A percentile compares a stretch with the other conserved stretches of the same genome.
Conservation (phyloP, 1,140 invertebrate genomes). For the Hirudo medicinalis region DNA sequence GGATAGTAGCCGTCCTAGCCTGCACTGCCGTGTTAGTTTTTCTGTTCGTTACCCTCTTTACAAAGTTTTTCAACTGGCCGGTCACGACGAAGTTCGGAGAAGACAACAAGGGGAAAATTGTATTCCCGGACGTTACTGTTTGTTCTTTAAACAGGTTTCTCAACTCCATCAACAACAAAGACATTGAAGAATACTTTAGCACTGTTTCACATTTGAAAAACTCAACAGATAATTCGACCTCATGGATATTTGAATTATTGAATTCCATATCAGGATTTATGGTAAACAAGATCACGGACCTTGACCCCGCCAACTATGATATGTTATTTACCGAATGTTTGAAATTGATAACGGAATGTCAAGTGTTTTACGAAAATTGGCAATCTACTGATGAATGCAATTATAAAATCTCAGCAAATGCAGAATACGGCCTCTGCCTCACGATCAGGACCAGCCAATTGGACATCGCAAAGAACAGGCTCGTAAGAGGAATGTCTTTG, state of each 20-base stretch:
- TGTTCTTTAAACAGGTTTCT: background rate
- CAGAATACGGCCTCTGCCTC: background rate
- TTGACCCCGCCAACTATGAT: too few relatives aligned
- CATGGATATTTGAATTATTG: too few relatives aligned
- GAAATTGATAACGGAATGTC: too few relatives aligned
- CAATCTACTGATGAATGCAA: too few relatives aligned
- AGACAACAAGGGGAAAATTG: background rate
- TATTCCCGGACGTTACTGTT: conserved; percentile 9
- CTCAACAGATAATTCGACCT: too few relatives aligned
- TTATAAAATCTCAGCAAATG: background rate
- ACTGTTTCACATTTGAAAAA: too few relatives aligned
- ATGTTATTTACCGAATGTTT: too few relatives aligned
- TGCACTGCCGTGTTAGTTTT: background rate
- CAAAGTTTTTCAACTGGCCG: conserved; percentile 8
- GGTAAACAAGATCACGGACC: too few relatives aligned
- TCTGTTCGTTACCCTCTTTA: background rate
- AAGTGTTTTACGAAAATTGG: too few relatives aligned
- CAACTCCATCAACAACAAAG: too few relatives aligned
- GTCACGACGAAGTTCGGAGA: background rate
- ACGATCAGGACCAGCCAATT: background rate
- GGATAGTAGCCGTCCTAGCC: background rate
- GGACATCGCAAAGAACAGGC: background rate
- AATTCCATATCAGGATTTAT: too few relatives aligned
- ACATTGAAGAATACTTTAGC: too few relatives aligned
- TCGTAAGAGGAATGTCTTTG: background rate